Evolutionary conservation across 2,797 vertebrate species (phyloP).

Genomic region (Artibeus lituratus): DNA sequence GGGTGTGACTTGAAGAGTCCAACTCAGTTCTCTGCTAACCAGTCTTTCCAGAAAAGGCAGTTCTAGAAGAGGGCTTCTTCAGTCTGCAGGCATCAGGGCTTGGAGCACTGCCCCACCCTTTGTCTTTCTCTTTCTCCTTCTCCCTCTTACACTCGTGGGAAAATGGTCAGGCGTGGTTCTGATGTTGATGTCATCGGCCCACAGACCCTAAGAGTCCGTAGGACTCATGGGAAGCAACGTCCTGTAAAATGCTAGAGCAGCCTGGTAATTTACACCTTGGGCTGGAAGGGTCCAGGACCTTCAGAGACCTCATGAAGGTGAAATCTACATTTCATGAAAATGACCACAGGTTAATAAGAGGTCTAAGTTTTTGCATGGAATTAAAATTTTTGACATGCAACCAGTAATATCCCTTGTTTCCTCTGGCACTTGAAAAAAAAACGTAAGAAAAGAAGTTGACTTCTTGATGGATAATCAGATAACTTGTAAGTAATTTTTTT

Average conservation of each 20-base stretch:
- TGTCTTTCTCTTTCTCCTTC: neutral
- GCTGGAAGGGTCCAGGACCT: neutral
- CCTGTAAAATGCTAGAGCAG: neutral
- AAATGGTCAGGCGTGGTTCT: neutral
- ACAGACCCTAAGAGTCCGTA: neutral
- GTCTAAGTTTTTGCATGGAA: neutral
- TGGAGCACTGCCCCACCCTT: neutral
- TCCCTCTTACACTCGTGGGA: neutral
- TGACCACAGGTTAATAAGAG: neutral
- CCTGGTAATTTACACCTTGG: neutral
- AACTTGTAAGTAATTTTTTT: neutral
- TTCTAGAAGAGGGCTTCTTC: constrained; percentile 4
- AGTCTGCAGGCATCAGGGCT: neutral
- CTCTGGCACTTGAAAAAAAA: neutral
- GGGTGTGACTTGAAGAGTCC: constrained; percentile 51
- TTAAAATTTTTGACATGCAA: neutral
- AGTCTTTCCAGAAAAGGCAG: constrained; percentile 59
- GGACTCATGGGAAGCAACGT: neutral
- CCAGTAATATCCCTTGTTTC: neutral
- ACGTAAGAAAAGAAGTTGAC: neutral
- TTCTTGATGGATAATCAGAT: neutral
- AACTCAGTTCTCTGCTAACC: constrained; percentile 25
- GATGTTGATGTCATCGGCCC: neutral
- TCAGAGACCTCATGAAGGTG: neutral
- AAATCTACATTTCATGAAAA: neutral